phyloP scores from a whole-genome alignment of 2,888 invertebrate genomes.

The Adineta ricciae region DNA sequence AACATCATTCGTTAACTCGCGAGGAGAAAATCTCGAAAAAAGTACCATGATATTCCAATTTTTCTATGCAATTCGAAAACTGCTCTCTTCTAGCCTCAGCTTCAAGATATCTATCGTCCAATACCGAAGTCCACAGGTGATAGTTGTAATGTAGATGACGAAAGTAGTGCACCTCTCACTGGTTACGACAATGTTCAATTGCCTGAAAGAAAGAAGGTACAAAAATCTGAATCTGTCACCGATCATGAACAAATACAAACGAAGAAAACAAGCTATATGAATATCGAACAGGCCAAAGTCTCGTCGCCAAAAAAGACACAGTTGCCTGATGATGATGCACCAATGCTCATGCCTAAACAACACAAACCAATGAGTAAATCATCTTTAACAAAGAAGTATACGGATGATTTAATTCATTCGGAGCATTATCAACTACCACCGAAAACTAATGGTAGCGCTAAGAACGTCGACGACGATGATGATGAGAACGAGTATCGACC shows the following conservation, averaged over 20 bases:
- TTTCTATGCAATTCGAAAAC: not conserved
- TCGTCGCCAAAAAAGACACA: not conserved
- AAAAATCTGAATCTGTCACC: not conserved
- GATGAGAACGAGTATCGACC: conserved; percentile 1
- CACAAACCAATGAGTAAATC: not conserved
- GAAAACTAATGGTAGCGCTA: not conserved
- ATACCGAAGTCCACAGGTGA: not conserved
- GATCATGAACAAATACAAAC: not conserved
- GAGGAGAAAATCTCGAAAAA: not conserved
- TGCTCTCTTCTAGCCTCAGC: not conserved
- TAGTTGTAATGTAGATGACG: not conserved
- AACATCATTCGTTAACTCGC: not conserved
- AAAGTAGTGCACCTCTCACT: not conserved
- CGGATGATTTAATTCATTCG: not conserved
- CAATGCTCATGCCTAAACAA: not conserved
- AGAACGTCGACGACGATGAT: not conserved
- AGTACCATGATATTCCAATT: not conserved
- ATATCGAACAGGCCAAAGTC: not conserved
- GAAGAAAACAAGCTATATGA: not conserved
- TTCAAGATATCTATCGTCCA: not conserved
- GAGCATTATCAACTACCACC: conserved; percentile 14
- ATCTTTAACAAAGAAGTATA: not conserved
- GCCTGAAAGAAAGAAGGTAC: not conserved
- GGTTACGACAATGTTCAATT: not conserved
- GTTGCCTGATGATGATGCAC: not conserved